Evolutionary conservation across 2,113 vertebrate species (phyloP).

Genomic region (Dolichotis patagonum): DNA sequence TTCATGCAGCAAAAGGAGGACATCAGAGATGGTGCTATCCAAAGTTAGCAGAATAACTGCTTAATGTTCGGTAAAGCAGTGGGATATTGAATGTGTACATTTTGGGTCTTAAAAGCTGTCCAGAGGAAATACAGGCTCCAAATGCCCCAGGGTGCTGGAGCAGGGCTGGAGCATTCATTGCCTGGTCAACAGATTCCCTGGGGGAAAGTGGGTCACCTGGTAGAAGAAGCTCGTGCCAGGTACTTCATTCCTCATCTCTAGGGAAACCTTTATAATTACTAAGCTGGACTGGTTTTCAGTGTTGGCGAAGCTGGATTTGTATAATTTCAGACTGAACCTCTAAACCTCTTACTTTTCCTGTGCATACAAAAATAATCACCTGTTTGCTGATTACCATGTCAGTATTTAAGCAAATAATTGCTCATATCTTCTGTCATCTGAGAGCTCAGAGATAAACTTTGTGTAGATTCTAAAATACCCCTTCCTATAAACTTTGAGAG

Average conservation of each 20-base stretch:
- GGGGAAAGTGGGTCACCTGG: background rate
- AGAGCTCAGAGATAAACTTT: background rate
- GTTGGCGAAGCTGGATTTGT: background rate
- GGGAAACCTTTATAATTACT: background rate
- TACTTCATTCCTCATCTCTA: background rate
- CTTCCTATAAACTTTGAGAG: background rate
- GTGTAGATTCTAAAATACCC: background rate
- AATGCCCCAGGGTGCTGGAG: background rate
- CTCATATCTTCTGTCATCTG: background rate
- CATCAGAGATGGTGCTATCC: background rate
- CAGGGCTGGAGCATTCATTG: background rate
- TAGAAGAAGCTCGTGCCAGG: background rate
- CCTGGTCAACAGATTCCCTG: background rate
- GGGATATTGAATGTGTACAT: no score
- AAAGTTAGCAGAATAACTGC: background rate
- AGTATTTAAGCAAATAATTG: background rate
- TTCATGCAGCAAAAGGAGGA: background rate
- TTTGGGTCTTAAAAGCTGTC: background rate
- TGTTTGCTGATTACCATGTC: background rate
- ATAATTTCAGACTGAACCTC: background rate
- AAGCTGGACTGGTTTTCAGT: background rate
- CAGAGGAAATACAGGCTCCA: background rate
- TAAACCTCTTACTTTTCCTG: background rate
- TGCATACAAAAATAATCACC: background rate
- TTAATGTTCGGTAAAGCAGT: background rate